Conservation (phyloP, 30 jellyfish, hydroid and myxozoan genomes). For the Turritopsis rubra region DNA sequence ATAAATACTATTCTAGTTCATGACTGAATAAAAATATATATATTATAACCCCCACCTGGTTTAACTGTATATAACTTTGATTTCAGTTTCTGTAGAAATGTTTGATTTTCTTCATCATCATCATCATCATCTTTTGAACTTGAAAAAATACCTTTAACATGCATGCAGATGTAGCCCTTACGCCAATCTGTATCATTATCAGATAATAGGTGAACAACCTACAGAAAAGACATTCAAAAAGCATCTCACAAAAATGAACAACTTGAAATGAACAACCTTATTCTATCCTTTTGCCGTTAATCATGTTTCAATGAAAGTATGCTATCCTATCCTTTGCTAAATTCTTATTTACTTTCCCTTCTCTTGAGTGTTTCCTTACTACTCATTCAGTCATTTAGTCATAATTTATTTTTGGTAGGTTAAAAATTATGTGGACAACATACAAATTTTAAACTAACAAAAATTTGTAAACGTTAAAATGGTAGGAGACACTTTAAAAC, state of each 20-base stretch:
- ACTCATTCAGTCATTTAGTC: too few species aligned
- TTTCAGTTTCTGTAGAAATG: neutral
- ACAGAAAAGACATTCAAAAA: neutral
- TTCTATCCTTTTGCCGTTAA: neutral
- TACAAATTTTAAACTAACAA: too few species aligned
- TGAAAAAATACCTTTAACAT: neutral
- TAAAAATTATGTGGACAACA: too few species aligned
- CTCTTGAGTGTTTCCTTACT: too few species aligned
- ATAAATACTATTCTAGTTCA: neutral
- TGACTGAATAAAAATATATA: neutral
- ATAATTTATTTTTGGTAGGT: too few species aligned
- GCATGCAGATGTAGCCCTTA: conserved; percentile 11
- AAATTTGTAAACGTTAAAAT: too few species aligned
- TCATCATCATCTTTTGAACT: neutral
- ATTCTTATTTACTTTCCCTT: too few species aligned
- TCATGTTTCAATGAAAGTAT: too few species aligned
- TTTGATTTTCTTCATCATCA: neutral
- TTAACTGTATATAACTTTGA: neutral
- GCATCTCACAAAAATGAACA: neutral
- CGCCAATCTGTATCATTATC: conserved; percentile 18
- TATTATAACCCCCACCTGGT: neutral
- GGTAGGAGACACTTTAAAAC: too few species aligned
- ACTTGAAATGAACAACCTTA: neutral
- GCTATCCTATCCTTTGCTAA: too few species aligned
- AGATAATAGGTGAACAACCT: neutral